Evolutionary conservation across 2,888 invertebrate species (phyloP).

Genomic region (Endomychus coccineus): DNA sequence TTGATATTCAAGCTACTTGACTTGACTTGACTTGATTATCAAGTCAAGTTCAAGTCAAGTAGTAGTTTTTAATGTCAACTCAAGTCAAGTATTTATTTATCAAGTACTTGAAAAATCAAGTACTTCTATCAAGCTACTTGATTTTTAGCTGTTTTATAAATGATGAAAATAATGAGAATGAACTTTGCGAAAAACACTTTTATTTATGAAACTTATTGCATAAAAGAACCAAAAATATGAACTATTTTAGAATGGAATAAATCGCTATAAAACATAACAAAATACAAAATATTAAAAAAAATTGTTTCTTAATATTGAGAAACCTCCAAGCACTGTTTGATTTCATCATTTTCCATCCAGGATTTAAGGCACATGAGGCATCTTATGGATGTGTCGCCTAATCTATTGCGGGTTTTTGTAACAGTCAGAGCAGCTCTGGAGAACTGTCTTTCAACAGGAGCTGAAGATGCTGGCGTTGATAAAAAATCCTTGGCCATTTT

Average conservation of each 20-base stretch:
- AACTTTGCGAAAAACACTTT: no score
- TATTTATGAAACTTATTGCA: no score
- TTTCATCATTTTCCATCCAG: constrained; percentile 9
- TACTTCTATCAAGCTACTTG: constrained; percentile 6
- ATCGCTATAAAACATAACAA: constrained; percentile 2
- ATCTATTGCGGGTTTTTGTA: constrained; percentile 15
- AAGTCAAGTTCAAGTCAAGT: constrained; percentile 13
- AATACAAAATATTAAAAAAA: constrained; percentile 6
- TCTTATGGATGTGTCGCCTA: constrained; percentile 10
- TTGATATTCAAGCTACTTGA: constrained; percentile 11
- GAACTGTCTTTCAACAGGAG: constrained; percentile 18
- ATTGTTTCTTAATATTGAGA: constrained; percentile 5
- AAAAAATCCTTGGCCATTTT: constrained; percentile 18
- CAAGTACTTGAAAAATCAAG: constrained; percentile 7
- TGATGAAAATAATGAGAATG: constrained; percentile 2
- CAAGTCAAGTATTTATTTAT: constrained; percentile 8
- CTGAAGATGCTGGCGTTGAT: no score
- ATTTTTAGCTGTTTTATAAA: constrained; percentile 3
- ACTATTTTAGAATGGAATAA: not conserved
- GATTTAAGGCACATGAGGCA: constrained; percentile 15
- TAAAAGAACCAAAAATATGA: constrained; percentile 1
- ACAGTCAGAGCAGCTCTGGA: constrained; percentile 18
- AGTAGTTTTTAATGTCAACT: constrained; percentile 7
- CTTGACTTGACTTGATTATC: constrained; percentile 14
- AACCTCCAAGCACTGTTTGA: constrained; percentile 7